Percentiles rank a stretch among this genome's conserved stretches.
Conservation (phyloP, 2,797 vertebrate species). For the Champsocephalus gunnari region DNA sequence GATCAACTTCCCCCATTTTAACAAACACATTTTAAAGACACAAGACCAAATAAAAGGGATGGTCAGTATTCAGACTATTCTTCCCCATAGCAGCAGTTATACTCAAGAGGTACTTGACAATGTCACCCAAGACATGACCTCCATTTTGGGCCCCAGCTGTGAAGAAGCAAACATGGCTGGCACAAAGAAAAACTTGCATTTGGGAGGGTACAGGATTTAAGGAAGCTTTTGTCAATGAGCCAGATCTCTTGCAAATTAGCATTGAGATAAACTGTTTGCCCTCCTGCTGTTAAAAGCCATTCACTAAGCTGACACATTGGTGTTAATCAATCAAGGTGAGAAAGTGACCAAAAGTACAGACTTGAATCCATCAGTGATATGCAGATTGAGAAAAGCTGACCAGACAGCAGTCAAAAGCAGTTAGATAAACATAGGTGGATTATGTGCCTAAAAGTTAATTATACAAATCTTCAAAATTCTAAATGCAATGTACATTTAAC, state of each 20-base stretch:
- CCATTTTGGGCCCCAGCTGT: slow-evolving; percentile 29
- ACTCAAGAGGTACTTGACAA: neutral
- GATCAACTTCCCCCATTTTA: neutral
- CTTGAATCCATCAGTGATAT: neutral
- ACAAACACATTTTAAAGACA: neutral
- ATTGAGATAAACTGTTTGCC: neutral
- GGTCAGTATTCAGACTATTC: neutral
- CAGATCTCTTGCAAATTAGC: neutral
- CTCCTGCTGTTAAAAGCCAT: neutral
- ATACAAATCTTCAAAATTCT: neutral
- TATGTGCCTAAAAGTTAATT: neutral
- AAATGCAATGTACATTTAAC: neutral
- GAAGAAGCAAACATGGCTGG: slow-evolving; percentile 31
- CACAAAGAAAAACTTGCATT: neutral
- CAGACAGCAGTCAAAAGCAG: neutral
- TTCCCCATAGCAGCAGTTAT: accelerated
- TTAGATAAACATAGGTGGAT: neutral
- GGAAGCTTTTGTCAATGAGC: neutral
- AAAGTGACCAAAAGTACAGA: neutral
- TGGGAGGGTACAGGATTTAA: neutral
- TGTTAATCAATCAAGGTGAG: slow-evolving; percentile 8
- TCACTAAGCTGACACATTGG: neutral
- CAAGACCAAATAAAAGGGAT: neutral
- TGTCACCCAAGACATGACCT: slow-evolving; percentile 4
- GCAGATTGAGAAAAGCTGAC: neutral